A percentile compares a stretch with the other conserved stretches of the same genome.
These are phyloP conservation scores for Otolemur crassicaudatus DNA, from an alignment of 2,797 vertebrate genomes.

Conservation along the genomic window DNA sequence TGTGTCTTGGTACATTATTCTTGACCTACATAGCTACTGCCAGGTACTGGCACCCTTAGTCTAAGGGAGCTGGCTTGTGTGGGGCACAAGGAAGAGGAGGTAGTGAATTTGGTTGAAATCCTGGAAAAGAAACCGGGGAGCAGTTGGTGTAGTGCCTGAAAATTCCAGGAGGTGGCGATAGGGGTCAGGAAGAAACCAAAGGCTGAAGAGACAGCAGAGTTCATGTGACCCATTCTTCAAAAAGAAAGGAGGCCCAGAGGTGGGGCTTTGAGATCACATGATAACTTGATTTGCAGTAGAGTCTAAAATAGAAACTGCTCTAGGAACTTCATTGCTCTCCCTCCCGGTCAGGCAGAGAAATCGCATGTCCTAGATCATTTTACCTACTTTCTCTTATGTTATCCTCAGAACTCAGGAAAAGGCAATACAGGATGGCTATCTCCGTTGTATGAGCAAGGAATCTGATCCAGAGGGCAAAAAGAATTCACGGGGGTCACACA, in stretches of 20 bases:
- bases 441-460: not conserved
- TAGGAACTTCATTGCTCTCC: not conserved
- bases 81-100: not conserved
- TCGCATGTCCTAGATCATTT: not conserved
- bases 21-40: not conserved
- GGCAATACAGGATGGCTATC: not conserved
- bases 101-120: not conserved
- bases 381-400: not conserved
- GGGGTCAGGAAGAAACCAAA: not conserved
- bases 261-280: not conserved
- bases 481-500: not conserved
- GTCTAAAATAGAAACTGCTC: not conserved
- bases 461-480: not conserved
- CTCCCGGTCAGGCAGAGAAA: not conserved
- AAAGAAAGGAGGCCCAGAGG: not conserved
- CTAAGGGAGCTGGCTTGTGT: fast-evolving
- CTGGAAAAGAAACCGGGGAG: not conserved
- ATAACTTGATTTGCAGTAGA: not conserved
- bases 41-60: not conserved
- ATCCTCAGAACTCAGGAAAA: not conserved
- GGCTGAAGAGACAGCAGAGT: not conserved
- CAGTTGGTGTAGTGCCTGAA: not conserved
- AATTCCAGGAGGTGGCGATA: slow-evolving; percentile 61
- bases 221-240: not conserved
- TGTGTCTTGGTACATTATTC: not conserved